phyloP scores from a whole-genome alignment of 2,113 vertebrate genomes.

The Corythoichthys intestinalis region DNA sequence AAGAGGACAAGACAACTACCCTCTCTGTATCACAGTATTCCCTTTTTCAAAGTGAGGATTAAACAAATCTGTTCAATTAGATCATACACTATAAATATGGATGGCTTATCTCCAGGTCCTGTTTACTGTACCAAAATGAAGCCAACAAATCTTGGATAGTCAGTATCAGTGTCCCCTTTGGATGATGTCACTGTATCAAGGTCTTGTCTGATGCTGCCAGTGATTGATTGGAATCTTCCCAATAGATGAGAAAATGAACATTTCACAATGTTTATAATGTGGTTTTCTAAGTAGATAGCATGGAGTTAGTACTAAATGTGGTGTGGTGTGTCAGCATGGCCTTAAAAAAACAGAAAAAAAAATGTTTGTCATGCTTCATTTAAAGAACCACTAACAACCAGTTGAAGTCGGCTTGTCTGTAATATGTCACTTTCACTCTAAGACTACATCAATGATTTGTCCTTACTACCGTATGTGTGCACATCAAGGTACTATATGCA shows the following conservation, averaged over 20 bases:
- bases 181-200: background rate
- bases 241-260: background rate
- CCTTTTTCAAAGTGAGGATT: background rate
- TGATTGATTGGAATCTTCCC: background rate
- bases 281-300: background rate
- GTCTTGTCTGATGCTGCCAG: background rate
- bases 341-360: background rate
- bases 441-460: constrained; percentile 13
- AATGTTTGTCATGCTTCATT: background rate
- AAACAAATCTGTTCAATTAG: constrained; percentile 6
- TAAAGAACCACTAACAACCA: background rate
- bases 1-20: background rate
- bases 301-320: background rate
- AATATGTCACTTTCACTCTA: constrained; percentile 12
- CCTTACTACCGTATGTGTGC: constrained; percentile 3
- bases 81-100: background rate
- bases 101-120: constrained; percentile 1
- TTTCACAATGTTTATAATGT: background rate
- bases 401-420: background rate
- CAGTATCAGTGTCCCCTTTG: background rate
- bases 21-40: background rate
- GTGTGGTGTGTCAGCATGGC: background rate
- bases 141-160: constrained; percentile 4
- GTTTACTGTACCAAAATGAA: background rate
- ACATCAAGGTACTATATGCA: background rate